Base-by-base conservation (phyloP, 2,113 vertebrate genomes). In the Heterocephalus glaber region DNA sequence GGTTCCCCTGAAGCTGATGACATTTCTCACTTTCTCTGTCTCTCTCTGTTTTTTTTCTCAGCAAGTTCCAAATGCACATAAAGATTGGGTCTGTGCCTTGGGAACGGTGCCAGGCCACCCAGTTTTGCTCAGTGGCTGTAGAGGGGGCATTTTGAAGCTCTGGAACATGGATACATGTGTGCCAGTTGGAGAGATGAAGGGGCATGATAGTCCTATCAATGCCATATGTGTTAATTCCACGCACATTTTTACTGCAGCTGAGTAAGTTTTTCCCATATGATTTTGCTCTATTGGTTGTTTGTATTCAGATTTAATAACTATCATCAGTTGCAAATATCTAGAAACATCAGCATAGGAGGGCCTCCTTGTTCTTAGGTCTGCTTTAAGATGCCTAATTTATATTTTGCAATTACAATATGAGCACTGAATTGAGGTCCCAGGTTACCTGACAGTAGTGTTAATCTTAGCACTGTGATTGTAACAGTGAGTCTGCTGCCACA, bases 191-290 rank as follows among this genome's bases (percentile, higher is more conserved):
- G 99, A 99, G 90, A 98, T 99, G 97, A 99, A 98, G 85, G 99
- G 99, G 12, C 99, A 99, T 0, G 99, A 99, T 92, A 99, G 99
- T 95, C 99, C 99, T 8, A 99, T 99, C 97, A 99, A 99, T 77
- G 98, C 99, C 84, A 99, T 99, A 96, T 99, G 99, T 86, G 98
- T 99, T 94, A 99, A 99, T 98, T 98, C 99, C 96, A 99, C 98
- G 98, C 99, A 99, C 56, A 98, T 99, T 90, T 99, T 99, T 98
- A 99, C 99, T 52, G 99, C 99, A 83, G 98, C 99, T 13, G 99
- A 99, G 99, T 99, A 98, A 99, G 99, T 99, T 38, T 93, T 92
- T 38, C 80, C 30, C 74, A 0, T 72, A 0, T 20, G 30, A 63
- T 38, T 89, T 66, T 96, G 86, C 35, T 95, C 77, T 90, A n/a